Evolutionary conservation across 2,797 vertebrate genomes (phyloP).

Genomic region (Podarcis lilfordi): DNA sequence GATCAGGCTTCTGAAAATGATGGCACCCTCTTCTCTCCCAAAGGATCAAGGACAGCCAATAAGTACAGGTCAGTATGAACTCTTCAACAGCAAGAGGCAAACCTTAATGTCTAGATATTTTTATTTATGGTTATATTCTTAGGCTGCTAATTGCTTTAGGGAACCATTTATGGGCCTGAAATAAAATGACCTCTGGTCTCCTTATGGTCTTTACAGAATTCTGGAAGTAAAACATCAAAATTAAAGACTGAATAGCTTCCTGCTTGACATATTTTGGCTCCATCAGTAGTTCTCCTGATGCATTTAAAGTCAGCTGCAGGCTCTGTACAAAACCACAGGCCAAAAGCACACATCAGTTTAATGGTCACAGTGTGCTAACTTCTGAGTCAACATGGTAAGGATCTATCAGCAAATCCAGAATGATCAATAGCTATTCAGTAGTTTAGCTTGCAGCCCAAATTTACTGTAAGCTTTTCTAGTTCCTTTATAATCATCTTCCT

Average conservation of each 20-base stretch:
- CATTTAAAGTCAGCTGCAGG: conserved; percentile 25
- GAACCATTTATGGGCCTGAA: background rate
- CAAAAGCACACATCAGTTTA: background rate
- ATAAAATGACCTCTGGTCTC: conserved; percentile 7
- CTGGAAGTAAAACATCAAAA: background rate
- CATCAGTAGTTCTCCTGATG: conserved; percentile 6
- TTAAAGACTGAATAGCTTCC: conserved; percentile 8
- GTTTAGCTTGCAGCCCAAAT: no score
- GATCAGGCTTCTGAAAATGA: background rate
- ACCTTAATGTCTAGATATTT: background rate
- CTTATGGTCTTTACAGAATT: background rate
- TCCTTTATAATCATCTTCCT: background rate
- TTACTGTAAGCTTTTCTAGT: background rate
- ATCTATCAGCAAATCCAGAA: background rate
- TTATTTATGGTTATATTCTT: background rate
- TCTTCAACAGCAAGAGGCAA: background rate
- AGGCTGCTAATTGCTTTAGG: background rate
- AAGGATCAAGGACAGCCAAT: background rate
- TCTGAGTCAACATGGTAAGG: background rate
- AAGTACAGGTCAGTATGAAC: background rate
- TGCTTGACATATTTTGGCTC: background rate
- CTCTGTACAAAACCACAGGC: background rate
- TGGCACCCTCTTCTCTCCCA: background rate
- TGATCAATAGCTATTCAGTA: background rate
- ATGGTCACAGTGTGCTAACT: background rate